Evolutionary conservation across 2,113 vertebrate species (phyloP), one percentile per base, ranked within the genome.

Genomic region (Eidolon helvum): DNA sequence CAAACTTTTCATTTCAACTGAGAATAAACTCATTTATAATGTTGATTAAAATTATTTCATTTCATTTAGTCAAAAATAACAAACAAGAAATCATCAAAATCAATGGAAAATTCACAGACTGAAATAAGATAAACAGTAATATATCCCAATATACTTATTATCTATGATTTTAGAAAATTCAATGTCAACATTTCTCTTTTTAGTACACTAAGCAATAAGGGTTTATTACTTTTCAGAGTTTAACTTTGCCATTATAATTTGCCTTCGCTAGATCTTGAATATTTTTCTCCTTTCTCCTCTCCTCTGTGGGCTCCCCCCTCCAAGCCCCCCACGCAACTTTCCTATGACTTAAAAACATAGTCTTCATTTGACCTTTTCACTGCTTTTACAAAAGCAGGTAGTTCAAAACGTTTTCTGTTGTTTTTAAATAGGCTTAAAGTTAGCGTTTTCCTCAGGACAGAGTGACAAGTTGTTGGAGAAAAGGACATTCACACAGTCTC

Each of bases 21-120:
- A 98, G 96, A 98, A 98, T 94, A 97, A 96, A 91, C 59, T 95
- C 88, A 97, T 95, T 97, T 97, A 97, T 91, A 96, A 96, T 87
- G 94, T 28, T 77, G 86, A 93, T 78, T 93, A 90, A 96, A 97
- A 97, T 91, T 90, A 95, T 96, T 97, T 98, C 95, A 97, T 98
- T 98, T 98, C 96, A 97, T 97, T 97, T 89, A 85, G 93, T 87
- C 84, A 86, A 91, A 97, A 94, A 93, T 26, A 92, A 83, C 12
- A 68, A 92, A 83, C 12, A 68, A 95, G 96, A 98, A 98, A 97
- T 97, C 92, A 96, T 65, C 5, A 28, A 96, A 97, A 96, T 40
- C 97, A 98, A 97, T 91, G 96, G 94, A 97, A 94, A 94, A 92
- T 40, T 88, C 96, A 96, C 96, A 96, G 91, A 91, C 91, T 94